Percentiles rank a stretch among this genome's conserved stretches.
phyloP scores from a whole-genome alignment of 2,113 vertebrate species.

The Phoenicopterus ruber region DNA sequence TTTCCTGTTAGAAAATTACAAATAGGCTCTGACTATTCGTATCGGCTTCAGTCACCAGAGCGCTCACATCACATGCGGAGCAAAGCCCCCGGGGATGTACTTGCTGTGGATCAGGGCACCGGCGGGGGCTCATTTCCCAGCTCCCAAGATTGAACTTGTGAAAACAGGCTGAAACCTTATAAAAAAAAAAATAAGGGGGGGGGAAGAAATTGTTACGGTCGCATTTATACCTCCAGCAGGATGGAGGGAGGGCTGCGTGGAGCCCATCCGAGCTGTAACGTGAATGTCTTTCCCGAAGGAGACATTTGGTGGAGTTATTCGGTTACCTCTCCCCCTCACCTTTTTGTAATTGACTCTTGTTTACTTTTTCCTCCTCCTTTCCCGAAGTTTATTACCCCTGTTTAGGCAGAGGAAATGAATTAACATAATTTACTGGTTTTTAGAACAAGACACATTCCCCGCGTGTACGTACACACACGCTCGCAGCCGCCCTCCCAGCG shows the following conservation, averaged over 20 bases:
- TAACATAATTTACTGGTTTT: slow-evolving; percentile 86
- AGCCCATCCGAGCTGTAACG: neutral
- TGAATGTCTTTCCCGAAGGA: slow-evolving; percentile 13
- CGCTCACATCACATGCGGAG: neutral
- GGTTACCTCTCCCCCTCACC: slow-evolving; percentile 45
- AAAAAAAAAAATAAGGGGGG: neutral
- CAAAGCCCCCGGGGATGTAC: neutral
- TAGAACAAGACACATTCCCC: slow-evolving; percentile 68
- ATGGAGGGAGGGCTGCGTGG: neutral
- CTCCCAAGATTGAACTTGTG: neutral
- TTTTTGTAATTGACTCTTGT: slow-evolving; percentile 59
- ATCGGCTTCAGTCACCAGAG: neutral
- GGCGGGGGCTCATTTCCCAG: neutral
- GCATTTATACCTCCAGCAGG: neutral
- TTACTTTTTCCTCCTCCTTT: slow-evolving; percentile 63
- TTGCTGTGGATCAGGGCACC: neutral
- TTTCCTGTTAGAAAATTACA: slow-evolving; percentile 51
- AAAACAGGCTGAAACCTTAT: neutral
- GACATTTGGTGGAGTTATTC: slow-evolving; percentile 22
- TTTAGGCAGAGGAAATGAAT: slow-evolving; percentile 85
- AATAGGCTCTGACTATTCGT: neutral
- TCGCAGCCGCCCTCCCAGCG: neutral
- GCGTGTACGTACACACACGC: neutral
- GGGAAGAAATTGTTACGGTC: neutral
- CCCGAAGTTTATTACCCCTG: slow-evolving; percentile 75